Evolutionary conservation across 2,797 vertebrate species (phyloP).

Genomic region (Xerus rutilus): DNA sequence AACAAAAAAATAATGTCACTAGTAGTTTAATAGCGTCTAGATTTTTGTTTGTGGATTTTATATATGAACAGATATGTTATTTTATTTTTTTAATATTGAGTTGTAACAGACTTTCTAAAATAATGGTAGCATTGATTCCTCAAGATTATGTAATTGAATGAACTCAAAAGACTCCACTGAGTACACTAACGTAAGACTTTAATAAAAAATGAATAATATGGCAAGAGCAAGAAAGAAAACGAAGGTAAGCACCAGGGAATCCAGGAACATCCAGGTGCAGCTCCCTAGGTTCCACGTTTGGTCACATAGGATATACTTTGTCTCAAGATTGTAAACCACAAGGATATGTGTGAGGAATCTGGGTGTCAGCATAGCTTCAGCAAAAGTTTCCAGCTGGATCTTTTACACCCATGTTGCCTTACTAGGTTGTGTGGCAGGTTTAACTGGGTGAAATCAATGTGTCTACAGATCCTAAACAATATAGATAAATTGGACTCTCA

Average conservation of each 20-base stretch:
- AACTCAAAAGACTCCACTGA: constrained; percentile 1
- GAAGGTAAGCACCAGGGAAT: not conserved
- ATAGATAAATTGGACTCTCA: not conserved
- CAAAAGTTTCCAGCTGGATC: not conserved
- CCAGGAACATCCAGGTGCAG: constrained; percentile 29
- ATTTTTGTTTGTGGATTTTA: not conserved
- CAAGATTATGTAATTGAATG: not conserved
- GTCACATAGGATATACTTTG: not conserved
- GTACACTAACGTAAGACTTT: not conserved
- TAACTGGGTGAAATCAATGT: not conserved
- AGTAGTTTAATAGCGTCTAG: not conserved
- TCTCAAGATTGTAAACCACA: not conserved
- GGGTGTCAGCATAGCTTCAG: not conserved
- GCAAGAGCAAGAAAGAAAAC: not conserved
- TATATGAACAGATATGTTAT: not conserved
- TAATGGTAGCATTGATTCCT: not conserved
- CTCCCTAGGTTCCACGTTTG: not conserved
- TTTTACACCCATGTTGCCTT: not conserved
- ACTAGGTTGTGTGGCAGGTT: not conserved
- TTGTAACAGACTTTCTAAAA: not conserved
- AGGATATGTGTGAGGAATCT: not conserved
- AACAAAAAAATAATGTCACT: not conserved
- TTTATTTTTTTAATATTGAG: not conserved
- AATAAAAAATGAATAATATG: constrained; percentile 48
- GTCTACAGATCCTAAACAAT: not conserved